These are phyloP conservation scores for Origma solitaria DNA, from an alignment of 2,113 vertebrate species.

Conservation along the genomic window DNA sequence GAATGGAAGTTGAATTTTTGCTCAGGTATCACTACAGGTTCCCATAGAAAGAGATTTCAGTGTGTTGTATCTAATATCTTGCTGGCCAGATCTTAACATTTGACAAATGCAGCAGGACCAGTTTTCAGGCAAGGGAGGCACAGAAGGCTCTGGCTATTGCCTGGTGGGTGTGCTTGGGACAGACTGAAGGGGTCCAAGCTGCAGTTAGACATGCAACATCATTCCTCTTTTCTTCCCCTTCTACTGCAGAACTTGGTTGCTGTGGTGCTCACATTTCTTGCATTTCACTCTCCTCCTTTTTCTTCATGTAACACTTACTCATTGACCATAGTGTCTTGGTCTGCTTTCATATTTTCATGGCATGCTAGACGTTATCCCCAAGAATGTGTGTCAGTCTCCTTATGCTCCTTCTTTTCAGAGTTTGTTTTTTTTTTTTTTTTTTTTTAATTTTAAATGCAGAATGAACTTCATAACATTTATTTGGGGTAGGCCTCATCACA, in stretches of 20 bases:
- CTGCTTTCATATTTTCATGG: not conserved
- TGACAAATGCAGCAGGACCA: not conserved
- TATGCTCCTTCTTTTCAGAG: not conserved
- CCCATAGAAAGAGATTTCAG: not conserved
- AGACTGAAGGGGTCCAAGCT: not conserved
- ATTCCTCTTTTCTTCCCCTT: not conserved
- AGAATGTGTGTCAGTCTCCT: rapidly evolving
- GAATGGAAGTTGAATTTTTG: not conserved
- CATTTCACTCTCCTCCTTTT: not conserved
- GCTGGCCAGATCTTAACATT: not conserved
- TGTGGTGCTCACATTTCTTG: not conserved
- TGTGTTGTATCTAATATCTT: too few species aligned
- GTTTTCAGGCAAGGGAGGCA: not conserved
- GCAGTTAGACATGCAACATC: not conserved
- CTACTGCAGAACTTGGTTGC: rapidly evolving
- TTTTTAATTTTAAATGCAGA: not conserved
- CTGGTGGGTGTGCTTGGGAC: not conserved
- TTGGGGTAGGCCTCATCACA: not conserved
- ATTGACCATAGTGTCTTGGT: not conserved
- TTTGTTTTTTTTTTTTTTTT: not conserved
- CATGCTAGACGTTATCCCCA: not conserved
- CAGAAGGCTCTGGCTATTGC: not conserved
- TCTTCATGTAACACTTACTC: not conserved
- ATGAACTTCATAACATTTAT: not conserved
- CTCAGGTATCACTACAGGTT: not conserved